Evolutionary conservation across 1,140 invertebrate genomes (phyloP), one percentile per base, ranked within the genome.

Genomic region (Eupristina koningsbergeri): DNA sequence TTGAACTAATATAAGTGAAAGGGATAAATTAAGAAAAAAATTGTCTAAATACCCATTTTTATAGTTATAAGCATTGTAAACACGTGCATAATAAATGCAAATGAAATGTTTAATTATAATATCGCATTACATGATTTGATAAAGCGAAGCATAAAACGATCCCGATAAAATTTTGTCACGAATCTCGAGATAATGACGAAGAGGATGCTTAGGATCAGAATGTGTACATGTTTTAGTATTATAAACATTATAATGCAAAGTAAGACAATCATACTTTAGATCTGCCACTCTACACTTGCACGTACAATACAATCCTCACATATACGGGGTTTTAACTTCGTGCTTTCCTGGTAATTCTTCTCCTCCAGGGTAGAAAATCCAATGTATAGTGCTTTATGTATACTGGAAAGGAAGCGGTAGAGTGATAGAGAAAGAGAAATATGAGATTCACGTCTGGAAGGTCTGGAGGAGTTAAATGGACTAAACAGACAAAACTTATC

Each of bases 401-500:
- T 53, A 22, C 8, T 50, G 13, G 58, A 50, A 53, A 19, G 34
- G 53, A 22, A 36, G 50, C 53, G n/a, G 7, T 47, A n/a, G 47
- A 17, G 45, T 13, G 26, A n/a, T 2, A n/a, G 19, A 63, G 58
- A 36, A 22, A 29, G 76, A 64, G 36, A 67, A 69, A 47, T 1
- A 19, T n/a, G 63, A 75, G 41, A 31, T 17, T 2, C 8, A 9
- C 8, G 13, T 17, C 73, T 31, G 11, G 11, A 11, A 45, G 41
- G 41, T 7, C 41, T 11, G 41, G 41, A 45, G 41, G 41, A 45
- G 41, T 45, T 45, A 58, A 47, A 47, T 19, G 15, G 29, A 64
- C 47, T 61, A 73, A 81, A 61, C 63, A 19, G 45, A 19, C 53
- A 13, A 80, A 80, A 39, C 29, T 80, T 50, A 69, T 69, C 63